These are phyloP conservation scores for Taeniopygia guttata DNA, from an alignment of 2,797 vertebrate genomes.

Conservation along the genomic window DNA sequence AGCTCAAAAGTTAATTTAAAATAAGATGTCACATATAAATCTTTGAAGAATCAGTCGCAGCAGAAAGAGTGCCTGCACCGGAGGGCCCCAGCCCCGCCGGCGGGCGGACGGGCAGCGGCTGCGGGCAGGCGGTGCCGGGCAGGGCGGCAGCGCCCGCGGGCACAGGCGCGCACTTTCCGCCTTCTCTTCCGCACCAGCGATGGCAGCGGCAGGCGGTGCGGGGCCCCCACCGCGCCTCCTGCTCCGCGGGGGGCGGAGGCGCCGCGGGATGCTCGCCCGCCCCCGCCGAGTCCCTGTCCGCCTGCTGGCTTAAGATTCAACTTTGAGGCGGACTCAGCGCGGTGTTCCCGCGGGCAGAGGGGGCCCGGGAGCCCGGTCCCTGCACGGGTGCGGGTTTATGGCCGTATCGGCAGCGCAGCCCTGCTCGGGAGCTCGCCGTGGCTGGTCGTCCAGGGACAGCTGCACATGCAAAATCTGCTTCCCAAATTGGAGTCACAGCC, in stretches of 20 bases:
- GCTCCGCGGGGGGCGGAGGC: background rate
- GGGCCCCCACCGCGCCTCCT: background rate
- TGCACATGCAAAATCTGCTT: background rate
- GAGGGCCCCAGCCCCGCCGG: background rate
- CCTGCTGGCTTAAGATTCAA: background rate
- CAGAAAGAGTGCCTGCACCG: background rate
- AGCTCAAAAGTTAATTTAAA: slow-evolving; percentile 7
- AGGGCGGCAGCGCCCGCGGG: background rate
- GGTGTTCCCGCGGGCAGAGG: background rate
- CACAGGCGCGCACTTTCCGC: background rate
- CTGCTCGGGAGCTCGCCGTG: background rate
- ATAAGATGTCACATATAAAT: background rate
- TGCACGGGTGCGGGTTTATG: background rate
- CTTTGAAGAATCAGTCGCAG: background rate
- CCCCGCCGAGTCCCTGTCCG: background rate
- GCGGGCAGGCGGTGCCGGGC: background rate
- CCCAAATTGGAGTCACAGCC: slow-evolving; percentile 3
- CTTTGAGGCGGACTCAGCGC: background rate
- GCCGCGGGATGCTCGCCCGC: background rate
- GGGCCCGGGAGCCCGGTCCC: background rate
- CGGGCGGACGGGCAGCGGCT: background rate
- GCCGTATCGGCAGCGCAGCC: background rate
- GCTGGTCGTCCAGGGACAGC: background rate
- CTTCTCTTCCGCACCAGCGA: background rate
- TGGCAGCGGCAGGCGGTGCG: background rate